Percentiles rank a stretch among this genome's conserved stretches.
Evolutionary conservation across 92 coral and sea anemone species (phyloP).

Genomic region (Virgularia gustaviana): DNA sequence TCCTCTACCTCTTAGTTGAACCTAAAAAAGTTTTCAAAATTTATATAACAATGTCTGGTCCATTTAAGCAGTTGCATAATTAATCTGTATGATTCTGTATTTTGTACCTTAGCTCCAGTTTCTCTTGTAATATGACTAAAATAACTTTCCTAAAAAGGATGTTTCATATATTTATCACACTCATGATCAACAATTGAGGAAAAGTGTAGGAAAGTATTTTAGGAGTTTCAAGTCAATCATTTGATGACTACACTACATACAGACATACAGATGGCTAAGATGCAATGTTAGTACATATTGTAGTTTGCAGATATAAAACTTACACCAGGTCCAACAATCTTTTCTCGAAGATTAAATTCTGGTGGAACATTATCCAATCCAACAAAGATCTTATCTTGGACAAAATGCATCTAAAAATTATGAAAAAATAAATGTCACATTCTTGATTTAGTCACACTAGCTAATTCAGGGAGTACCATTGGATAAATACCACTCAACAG

Average conservation of each 20-base stretch:
- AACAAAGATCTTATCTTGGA: constrained; percentile 96
- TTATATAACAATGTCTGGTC: no score
- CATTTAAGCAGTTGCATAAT: neutral
- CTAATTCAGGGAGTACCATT: no score
- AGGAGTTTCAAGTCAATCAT: neutral
- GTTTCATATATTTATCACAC: no score
- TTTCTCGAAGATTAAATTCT: constrained; percentile 77
- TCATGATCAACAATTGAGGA: no score
- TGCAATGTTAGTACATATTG: neutral
- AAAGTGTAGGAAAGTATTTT: neutral
- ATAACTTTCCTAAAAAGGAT: constrained; percentile 85
- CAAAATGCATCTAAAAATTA: constrained; percentile 80
- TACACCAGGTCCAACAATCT: constrained; percentile 90
- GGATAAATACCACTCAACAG: no score
- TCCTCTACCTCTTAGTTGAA: constrained; percentile 86
- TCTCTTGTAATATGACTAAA: constrained; percentile 76
- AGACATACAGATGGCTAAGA: neutral
- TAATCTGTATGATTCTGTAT: no score
- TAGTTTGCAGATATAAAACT: constrained; percentile 18
- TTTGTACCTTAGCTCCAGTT: constrained; percentile 87
- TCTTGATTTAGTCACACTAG: no score
- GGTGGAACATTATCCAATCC: constrained; percentile 85
- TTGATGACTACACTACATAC: no score
- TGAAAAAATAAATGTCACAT: neutral
- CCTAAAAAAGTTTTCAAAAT: constrained; percentile 35